Evolutionary conservation across 2,797 vertebrate species (phyloP), one percentile per base, ranked within the genome.

Genomic region (Sparidentex hasta): DNA sequence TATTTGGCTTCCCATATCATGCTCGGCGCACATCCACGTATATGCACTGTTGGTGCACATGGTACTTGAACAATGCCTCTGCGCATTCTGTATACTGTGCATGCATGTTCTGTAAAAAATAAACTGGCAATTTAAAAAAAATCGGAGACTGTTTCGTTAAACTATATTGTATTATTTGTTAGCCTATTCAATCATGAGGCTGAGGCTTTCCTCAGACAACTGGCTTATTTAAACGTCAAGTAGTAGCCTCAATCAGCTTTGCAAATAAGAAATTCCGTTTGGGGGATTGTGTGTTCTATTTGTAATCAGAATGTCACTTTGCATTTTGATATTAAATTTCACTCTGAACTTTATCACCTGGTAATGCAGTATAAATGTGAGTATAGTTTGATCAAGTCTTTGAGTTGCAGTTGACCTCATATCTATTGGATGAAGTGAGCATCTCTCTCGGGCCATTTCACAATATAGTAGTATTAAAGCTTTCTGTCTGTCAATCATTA

Each of bases 21-120:
- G 73, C 33, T 65, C 43, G 75, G 57, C 79, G 55, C 55, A 57
- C 48, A 54, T 52, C 46, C 65, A 48, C 33, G 52, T 61, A 8
- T 20, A 46, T 38, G 7, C 44, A n/a, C 52, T 38, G 56, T 29
- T 20, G 4, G 23, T 65, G 51, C 54, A 59, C 46, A 33, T 13
- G 38, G 48, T n/a, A 27, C 59, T 59, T 57, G 8, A 55, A 65
- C 33, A 72, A 52, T 51, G 56, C 44, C 21, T 48, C 21, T 55
- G 23, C 20, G n/a, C 29, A 72, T 9, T 52, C 25, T 69, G 59
- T n/a, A 71, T n/a, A 33, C 11, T 27, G 50, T 3, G 2, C 56
- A 14, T 56, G 21, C n/a, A 51, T 38, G 18, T 63, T 44, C 21
- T 4, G n/a, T 0, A 3, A 46, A 46, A 43, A 52, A 41, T 41